Base-by-base conservation (phyloP, 1,140 invertebrate genomes). In the Andrena cerasifolii region DNA sequence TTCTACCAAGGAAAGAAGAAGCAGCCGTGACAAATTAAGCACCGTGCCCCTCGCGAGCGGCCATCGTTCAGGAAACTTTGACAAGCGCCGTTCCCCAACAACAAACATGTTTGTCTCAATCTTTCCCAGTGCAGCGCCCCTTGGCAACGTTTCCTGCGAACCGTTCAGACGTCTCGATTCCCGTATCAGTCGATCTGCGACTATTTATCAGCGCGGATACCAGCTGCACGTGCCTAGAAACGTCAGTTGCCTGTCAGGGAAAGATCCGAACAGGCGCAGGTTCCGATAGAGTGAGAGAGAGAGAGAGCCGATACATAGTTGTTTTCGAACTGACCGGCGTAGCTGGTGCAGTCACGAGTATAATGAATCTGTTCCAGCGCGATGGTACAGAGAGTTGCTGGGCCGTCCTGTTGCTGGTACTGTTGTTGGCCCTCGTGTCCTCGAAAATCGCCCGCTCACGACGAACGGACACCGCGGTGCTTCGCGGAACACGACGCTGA, bases 281-380 rank as follows among this genome's bases (percentile, higher is more conserved):
- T 28, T n/a, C n/a, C n/a, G n/a, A n/a, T n/a, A n/a, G 10, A 18
- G 0, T 2, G 26, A 61, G 58, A 68, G 58, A 67, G 21, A 36
- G 33, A 36, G 18, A 33, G 33, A 24, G 28, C 33, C 43, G 31
- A 28, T 79, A 73, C 75, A 84, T 88, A 83, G 83, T 87, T 89
- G 86, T 89, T 88, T 87, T 85, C 84, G 81, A 87, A 84, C 82
- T 86, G 63, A 43, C 70, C 79, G 71, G 83, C 80, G 84, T 84
- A 62, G 75, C 80, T 71, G 75, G 74, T 49, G 72, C 76, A 82
- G 79, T 86, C 87, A 80, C 80, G 63, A 77, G 73, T 80, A 82
- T 88, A 90, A 89, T 89, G 87, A 86, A 86, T 89, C 89, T 85
- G 86, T 90, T 88, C 72, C 84, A 70, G 47, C 71, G 70, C 82